phyloP scores from a whole-genome alignment of 2,797 vertebrate species.

The Enteromius argenteus region DNA sequence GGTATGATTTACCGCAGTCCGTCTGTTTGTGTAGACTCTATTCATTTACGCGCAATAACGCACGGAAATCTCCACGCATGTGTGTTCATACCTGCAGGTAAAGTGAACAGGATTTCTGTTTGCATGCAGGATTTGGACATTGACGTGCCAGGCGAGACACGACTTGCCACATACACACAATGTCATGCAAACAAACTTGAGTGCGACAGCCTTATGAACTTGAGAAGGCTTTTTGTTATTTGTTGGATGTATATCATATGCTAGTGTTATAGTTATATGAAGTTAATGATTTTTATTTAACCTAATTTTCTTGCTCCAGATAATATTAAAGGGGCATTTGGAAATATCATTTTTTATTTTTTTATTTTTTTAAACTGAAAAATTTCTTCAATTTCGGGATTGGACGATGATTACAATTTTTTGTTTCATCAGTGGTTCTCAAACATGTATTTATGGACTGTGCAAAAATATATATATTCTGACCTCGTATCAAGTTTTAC shows the following conservation, averaged over 20 bases:
- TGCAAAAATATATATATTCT: neutral
- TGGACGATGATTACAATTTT: neutral
- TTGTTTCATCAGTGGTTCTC: neutral
- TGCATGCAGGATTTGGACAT: neutral
- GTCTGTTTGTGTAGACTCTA: neutral
- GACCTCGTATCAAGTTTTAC: neutral
- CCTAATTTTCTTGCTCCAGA: neutral
- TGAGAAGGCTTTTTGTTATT: neutral
- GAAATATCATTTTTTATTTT: neutral
- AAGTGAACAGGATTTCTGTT: conserved; percentile 17
- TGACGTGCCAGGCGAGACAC: conserved; percentile 13
- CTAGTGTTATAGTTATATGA: neutral
- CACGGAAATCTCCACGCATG: neutral
- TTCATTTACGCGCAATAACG: neutral
- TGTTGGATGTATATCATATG: neutral
- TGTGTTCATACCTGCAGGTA: neutral
- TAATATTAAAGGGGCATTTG: neutral
- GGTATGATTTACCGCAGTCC: neutral
- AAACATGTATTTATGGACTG: neutral
- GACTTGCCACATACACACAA: conserved; percentile 6
- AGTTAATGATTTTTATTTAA: neutral
- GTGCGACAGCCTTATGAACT: neutral
- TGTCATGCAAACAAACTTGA: neutral
- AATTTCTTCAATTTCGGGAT: neutral
- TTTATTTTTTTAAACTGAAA: neutral